Base-by-base conservation (phyloP, 1,140 invertebrate genomes). In the Radopholus similis region DNA sequence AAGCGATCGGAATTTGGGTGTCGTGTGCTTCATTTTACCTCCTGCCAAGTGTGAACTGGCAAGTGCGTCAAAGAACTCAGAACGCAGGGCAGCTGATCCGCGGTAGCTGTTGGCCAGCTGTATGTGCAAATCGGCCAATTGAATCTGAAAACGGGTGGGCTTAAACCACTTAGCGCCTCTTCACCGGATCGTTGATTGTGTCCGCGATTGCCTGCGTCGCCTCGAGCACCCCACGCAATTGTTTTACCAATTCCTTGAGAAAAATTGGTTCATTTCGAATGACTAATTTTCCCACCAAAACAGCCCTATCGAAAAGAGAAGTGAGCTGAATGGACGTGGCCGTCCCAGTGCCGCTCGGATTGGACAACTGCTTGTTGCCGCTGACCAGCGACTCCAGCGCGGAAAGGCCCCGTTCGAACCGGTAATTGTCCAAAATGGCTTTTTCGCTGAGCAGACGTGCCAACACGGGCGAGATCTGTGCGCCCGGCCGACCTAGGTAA, bases 31-130 rank as follows among this genome's bases (percentile, higher is more conserved):
- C 5, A 59, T 44, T n/a, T n/a, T 18, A 42, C 86, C 86, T 81
- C 91, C 88, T 64, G 88, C 86, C 0, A 88, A 86, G 81, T 95
- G 91, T 83, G 91, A 64, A 54, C 83, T 81, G 2, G 92, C 90
- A 88, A 96, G 92, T 2, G 90, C 91, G 70, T 93, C 89, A 3
- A 97, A 87, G 92, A 93, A 94, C 0, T 93, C 94, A 81, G 91
- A 90, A 2, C 93, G 85, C 44, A 96, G 84, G 81, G 94, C 91
- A 2, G 93, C 92, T 0, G 92, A 95, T 58, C 91, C 92, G 49
- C 92, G 90, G 83, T 95, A 97, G 0, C 91, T 93, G 82, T 93
- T 91, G 0, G 93, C 93, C 56, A 97, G 84, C 75, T 91, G 91
- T 80, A 95, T 89, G 83, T 96, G 92, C 38, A 96, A 85, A 84